Evolutionary conservation across 2,113 vertebrate species (phyloP).

Genomic region (Tonatia bakeri): DNA sequence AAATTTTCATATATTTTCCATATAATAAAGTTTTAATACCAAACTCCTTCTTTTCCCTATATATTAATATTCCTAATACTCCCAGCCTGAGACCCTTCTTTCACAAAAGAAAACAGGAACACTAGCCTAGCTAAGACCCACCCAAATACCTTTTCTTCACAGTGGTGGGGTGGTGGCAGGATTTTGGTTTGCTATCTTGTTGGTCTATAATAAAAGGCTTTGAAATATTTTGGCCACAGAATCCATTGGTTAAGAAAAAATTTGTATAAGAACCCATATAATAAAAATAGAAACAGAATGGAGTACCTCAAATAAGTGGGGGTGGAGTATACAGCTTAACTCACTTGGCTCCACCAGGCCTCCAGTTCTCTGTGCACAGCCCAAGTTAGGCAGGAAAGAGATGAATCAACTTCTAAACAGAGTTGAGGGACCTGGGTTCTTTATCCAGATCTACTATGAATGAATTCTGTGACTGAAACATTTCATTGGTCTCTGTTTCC

Average conservation of each 20-base stretch:
- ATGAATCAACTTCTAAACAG: not conserved
- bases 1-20: not conserved
- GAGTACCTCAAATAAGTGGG: not conserved
- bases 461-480: not conserved
- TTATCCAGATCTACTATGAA: not conserved
- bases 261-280: not conserved
- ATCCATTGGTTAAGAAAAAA: not conserved
- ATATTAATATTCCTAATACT: not conserved
- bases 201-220: not conserved
- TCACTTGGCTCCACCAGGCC: not conserved
- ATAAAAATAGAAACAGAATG: not conserved
- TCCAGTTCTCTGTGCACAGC: not conserved
- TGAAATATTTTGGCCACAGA: not conserved
- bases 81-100: not conserved
- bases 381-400: not conserved
- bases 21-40: not conserved
- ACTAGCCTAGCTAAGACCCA: not conserved
- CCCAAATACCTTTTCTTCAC: not conserved
- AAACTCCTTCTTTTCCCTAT: not conserved
- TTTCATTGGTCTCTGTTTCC: not conserved
- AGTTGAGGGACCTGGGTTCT: not conserved
- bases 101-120: not conserved
- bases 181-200: not conserved
- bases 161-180: not conserved
- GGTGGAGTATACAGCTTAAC: rapidly evolving